These are phyloP conservation scores for Ambastaia sidthimunki DNA, from an alignment of 2,797 vertebrate genomes.

Conservation along the genomic window DNA sequence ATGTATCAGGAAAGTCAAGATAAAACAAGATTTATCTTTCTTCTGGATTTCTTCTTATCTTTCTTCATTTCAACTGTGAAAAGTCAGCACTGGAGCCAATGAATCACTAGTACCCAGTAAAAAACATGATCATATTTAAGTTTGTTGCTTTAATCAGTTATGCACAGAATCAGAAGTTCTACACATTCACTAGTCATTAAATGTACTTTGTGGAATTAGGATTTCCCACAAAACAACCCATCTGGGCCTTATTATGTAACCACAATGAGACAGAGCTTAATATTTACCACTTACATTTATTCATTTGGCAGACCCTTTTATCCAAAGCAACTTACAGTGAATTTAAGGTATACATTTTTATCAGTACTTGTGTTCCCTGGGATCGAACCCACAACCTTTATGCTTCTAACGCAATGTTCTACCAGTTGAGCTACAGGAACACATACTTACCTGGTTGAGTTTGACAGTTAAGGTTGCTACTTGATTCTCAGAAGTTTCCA, in stretches of 20 bases:
- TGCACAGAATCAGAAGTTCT: background rate
- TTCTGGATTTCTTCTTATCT: too few relatives aligned
- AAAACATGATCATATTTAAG: background rate
- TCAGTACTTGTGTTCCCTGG: too few relatives aligned
- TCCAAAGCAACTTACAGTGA: too few relatives aligned
- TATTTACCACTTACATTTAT: too few relatives aligned
- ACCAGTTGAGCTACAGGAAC: too few relatives aligned
- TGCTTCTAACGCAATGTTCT: too few relatives aligned
- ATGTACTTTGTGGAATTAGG: background rate
- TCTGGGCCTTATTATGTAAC: background rate
- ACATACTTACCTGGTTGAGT: too few relatives aligned
- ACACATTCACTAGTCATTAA: background rate
- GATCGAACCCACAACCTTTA: too few relatives aligned
- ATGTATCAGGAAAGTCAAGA: background rate
- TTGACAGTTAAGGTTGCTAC: slow-evolving; percentile 69
- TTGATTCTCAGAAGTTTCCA: slow-evolving; percentile 80
- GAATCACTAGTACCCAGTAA: slow-evolving; percentile 62
- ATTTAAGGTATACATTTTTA: too few relatives aligned
- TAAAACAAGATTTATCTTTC: slow-evolving; percentile 24
- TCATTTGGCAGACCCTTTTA: too few relatives aligned
- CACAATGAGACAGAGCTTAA: too few relatives aligned
- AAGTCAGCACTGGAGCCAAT: slow-evolving; percentile 60
- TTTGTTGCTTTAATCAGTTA: background rate
- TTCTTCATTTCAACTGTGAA: slow-evolving; percentile 53
- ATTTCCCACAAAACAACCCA: background rate